Percentiles rank a stretch among this genome's conserved stretches.
Evolutionary conservation across 2,113 vertebrate genomes (phyloP).

Genomic region (Rhinichthys klamathensis): DNA sequence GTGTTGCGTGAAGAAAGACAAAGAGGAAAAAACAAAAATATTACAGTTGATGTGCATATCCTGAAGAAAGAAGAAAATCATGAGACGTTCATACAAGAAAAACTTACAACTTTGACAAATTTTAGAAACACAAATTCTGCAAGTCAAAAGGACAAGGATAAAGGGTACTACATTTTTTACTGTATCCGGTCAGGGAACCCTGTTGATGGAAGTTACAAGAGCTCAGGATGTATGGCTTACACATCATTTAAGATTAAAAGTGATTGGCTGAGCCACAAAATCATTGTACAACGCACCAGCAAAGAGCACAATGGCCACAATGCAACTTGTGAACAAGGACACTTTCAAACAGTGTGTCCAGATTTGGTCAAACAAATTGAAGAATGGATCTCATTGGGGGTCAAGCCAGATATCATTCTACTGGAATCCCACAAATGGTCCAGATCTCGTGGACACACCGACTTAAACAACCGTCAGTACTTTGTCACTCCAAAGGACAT

Average conservation of each 20-base stretch:
- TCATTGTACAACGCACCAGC: too few relatives aligned
- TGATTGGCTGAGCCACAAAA: background rate
- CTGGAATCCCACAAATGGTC: too few relatives aligned
- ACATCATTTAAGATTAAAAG: too few relatives aligned
- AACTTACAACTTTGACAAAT: background rate
- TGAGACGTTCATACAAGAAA: background rate
- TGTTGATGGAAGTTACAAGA: too few relatives aligned
- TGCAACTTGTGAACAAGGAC: background rate
- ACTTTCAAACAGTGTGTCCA: constrained; percentile 5
- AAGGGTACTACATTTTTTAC: too few relatives aligned
- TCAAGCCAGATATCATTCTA: too few relatives aligned
- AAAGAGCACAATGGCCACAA: too few relatives aligned
- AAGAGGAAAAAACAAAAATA: background rate
- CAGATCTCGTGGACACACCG: too few relatives aligned
- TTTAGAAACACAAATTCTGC: background rate
- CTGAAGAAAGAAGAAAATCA: constrained; percentile 3
- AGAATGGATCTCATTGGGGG: background rate
- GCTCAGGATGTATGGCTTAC: too few relatives aligned
- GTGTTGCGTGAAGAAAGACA: constrained; percentile 1
- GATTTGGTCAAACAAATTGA: background rate
- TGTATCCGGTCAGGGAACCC: too few relatives aligned
- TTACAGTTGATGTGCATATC: background rate
- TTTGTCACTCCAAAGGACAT: too few relatives aligned
- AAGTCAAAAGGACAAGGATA: background rate
- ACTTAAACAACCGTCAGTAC: too few relatives aligned